These are phyloP conservation scores for Zosterops borbonicus DNA, from an alignment of 2,113 vertebrate genomes.

Conservation along the genomic window DNA sequence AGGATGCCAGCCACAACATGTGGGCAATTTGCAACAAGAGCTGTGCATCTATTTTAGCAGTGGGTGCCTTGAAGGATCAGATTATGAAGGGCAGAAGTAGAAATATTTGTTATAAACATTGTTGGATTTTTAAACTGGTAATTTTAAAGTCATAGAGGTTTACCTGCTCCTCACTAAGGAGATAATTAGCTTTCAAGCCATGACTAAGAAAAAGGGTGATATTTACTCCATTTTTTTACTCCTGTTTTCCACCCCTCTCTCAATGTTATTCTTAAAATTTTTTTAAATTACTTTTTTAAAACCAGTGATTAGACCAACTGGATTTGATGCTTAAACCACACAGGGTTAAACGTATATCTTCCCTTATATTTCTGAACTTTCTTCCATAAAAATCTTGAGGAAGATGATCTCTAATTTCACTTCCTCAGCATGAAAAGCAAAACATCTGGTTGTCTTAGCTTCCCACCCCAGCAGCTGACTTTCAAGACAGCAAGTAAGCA, in stretches of 20 bases:
- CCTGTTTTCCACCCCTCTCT: not conserved
- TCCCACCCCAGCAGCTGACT: constrained; percentile 44
- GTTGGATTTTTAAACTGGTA: not conserved
- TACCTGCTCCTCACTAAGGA: not conserved
- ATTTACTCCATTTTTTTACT: not conserved
- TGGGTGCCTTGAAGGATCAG: not conserved
- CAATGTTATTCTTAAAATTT: rapidly evolving
- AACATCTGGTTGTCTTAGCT: constrained; percentile 56
- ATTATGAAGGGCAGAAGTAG: not conserved
- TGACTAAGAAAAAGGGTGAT: not conserved
- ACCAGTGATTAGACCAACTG: not conserved
- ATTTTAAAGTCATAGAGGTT: not conserved
- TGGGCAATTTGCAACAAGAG: not conserved
- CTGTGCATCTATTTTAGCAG: not conserved
- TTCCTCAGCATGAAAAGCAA: constrained; percentile 59
- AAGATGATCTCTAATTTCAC: constrained; percentile 60
- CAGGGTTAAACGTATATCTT: not conserved
- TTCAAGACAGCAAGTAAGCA: constrained; percentile 17
- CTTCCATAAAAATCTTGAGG: constrained; percentile 35
- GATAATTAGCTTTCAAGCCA: not conserved
- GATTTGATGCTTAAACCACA: not conserved
- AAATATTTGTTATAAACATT: not conserved
- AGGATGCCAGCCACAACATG: not conserved
- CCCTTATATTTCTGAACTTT: constrained; percentile 21
- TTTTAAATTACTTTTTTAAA: not conserved